A percentile compares a stretch with the other conserved stretches of the same genome.
phyloP scores from a whole-genome alignment of 2,797 vertebrate genomes.

The Periparus ater region DNA sequence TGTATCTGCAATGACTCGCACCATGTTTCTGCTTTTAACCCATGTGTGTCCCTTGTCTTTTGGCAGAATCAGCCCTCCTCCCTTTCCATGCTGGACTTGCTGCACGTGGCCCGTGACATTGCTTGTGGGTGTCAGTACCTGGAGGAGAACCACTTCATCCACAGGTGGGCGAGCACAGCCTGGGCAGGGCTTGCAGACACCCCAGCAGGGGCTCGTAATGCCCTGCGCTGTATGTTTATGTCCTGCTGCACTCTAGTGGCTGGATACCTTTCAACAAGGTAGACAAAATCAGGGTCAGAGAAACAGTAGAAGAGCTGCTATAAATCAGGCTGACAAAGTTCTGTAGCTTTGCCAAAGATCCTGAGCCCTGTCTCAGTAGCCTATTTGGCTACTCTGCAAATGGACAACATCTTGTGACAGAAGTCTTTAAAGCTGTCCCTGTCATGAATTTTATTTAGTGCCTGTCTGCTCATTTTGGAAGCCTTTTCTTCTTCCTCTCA shows the following conservation, averaged over 20 bases:
- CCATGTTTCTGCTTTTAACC: background rate
- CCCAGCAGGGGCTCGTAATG: accelerated
- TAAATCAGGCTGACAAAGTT: background rate
- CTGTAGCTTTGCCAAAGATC: background rate
- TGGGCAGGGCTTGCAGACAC: background rate
- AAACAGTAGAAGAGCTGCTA: background rate
- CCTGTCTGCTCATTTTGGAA: background rate
- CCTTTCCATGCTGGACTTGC: conserved; percentile 93
- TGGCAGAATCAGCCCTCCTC: conserved; percentile 91
- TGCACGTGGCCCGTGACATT: conserved; percentile 94
- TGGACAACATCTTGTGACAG: background rate
- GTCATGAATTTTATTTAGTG: background rate
- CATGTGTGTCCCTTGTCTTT: background rate
- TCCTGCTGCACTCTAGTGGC: conserved; percentile 60
- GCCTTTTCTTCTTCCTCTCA: background rate
- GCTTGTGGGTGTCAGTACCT: conserved; percentile 96
- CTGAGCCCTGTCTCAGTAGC: background rate
- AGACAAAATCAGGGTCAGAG: background rate
- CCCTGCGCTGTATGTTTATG: background rate
- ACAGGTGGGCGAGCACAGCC: conserved; percentile 82
- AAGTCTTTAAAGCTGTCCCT: background rate
- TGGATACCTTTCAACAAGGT: background rate
- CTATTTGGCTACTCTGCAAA: background rate
- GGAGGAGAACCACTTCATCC: conserved; percentile 99
- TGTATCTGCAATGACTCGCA: accelerated